Evolutionary conservation across 2,888 invertebrate genomes (phyloP).

Genomic region (Chironomus tentans): DNA sequence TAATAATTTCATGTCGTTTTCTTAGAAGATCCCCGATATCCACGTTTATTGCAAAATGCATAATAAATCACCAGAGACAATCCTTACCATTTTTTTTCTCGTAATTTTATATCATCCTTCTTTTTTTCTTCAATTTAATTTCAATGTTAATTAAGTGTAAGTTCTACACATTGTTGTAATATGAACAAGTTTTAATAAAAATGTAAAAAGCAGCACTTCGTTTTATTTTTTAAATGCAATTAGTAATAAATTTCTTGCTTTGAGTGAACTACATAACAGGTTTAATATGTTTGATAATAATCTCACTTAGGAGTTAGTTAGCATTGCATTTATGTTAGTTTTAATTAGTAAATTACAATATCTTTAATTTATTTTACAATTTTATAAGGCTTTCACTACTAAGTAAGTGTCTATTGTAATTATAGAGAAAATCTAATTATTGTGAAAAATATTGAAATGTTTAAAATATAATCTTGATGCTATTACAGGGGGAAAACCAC

Average conservation of each 20-base stretch:
- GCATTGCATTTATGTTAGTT: background rate
- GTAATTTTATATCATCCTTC: no score
- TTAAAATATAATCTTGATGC: no score
- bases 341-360: background rate
- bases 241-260: conserved; percentile 10
- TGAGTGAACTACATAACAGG: no score
- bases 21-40: background rate
- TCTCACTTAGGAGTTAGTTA: background rate
- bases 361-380: background rate
- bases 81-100: background rate
- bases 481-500: no score
- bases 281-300: background rate
- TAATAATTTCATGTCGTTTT: background rate
- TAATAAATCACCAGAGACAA: background rate
- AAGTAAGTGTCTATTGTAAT: no score
- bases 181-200: background rate
- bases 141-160: background rate
- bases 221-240: conserved; percentile 1
- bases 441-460: no score
- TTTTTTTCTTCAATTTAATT: background rate
- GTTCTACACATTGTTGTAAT: background rate
- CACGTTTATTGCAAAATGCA: background rate
- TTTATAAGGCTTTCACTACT: no score
- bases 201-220: background rate
- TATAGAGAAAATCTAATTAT: no score